Conservation (phyloP, 2,797 vertebrate genomes). For the Toxotes lorentzi region DNA sequence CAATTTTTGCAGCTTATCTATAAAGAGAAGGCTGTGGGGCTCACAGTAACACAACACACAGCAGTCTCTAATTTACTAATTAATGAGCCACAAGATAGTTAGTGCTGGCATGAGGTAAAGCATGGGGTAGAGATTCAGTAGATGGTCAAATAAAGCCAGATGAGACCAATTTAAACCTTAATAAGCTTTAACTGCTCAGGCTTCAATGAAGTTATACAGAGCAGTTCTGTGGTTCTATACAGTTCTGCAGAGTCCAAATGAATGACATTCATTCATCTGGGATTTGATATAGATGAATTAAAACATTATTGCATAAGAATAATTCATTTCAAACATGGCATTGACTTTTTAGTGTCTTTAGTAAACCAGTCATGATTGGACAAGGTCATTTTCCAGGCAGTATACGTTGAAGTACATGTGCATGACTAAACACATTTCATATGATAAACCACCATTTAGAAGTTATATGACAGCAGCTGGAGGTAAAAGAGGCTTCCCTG, state of each 20-base stretch:
- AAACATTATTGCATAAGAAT: neutral
- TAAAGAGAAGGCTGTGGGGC: neutral
- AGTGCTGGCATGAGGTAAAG: neutral
- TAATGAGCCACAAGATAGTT: neutral
- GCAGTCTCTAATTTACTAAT: neutral
- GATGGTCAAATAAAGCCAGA: neutral
- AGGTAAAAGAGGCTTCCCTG: neutral
- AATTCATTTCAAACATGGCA: neutral
- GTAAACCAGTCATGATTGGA: neutral
- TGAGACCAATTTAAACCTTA: neutral
- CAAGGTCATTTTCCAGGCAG: neutral
- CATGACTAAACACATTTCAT: neutral
- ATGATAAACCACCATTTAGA: neutral
- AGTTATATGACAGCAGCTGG: conserved; percentile 10
- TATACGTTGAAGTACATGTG: neutral
- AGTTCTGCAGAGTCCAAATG: neutral
- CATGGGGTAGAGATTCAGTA: neutral
- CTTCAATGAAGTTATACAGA: neutral
- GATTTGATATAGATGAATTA: neutral
- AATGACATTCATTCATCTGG: neutral
- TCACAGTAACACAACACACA: neutral
- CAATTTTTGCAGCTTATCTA: neutral
- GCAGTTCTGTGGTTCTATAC: neutral
- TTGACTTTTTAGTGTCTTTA: neutral
- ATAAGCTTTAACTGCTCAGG: neutral